phyloP scores from a whole-genome alignment of 2,113 vertebrate genomes.

The Coturnix japonica region DNA sequence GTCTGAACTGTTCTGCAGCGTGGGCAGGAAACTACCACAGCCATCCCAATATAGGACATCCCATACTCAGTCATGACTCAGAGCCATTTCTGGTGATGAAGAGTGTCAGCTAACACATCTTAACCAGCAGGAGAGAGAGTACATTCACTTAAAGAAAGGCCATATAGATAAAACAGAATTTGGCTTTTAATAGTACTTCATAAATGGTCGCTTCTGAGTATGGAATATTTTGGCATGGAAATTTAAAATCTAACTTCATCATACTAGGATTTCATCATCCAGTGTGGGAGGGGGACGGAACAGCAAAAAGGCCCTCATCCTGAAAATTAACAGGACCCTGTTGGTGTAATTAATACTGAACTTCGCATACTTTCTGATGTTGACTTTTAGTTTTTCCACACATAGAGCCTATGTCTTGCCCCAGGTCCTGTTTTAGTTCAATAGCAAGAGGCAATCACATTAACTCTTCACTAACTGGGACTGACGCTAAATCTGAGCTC shows the following conservation, averaged over 20 bases:
- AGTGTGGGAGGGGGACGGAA: background rate
- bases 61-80: constrained; percentile 61
- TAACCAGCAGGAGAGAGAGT: constrained; percentile 44
- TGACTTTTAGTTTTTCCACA: background rate
- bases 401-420: background rate
- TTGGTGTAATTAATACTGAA: background rate
- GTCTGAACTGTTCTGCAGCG: constrained; percentile 56
- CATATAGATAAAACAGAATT: constrained; percentile 34
- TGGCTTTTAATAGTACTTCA: constrained; percentile 48
- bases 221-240: constrained; percentile 23
- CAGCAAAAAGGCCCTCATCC: background rate
- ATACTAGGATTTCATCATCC: background rate
- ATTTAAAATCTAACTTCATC: constrained; percentile 9
- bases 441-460: background rate
- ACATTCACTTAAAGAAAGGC: constrained; percentile 59
- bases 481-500: background rate
- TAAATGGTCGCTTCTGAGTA: constrained; percentile 13
- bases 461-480: background rate
- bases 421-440: background rate
- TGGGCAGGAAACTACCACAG: constrained; percentile 64
- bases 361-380: background rate
- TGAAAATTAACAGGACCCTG: background rate
- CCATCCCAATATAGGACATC: constrained; percentile 43
- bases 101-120: constrained; percentile 67
- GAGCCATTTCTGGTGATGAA: constrained; percentile 46